A percentile compares a stretch with the other conserved stretches of the same genome.
Conservation (phyloP, 1,140 invertebrate genomes). For the Drosophila persimilis region DNA sequence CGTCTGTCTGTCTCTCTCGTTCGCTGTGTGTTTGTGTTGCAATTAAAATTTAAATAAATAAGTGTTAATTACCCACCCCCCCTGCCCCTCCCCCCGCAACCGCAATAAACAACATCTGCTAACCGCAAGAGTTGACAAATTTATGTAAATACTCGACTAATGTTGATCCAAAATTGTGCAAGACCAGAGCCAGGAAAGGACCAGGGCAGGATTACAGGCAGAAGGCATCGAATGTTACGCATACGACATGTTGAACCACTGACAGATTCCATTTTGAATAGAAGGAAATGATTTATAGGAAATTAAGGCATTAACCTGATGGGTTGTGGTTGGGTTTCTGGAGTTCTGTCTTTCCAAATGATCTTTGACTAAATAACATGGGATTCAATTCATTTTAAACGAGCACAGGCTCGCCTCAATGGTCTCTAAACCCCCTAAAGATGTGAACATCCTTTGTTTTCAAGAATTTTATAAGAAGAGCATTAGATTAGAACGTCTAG, state of each 20-base stretch:
- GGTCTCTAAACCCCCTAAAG: too few species aligned
- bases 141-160: conserved; percentile 9
- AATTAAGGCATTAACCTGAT: too few species aligned
- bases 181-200: neutral
- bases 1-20: neutral
- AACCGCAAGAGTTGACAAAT: neutral
- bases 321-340: too few species aligned
- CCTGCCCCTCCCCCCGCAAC: neutral
- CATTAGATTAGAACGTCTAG: too few species aligned
- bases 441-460: too few species aligned
- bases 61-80: conserved; percentile 25
- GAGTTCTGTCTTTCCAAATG: too few species aligned
- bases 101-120: neutral
- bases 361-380: too few species aligned
- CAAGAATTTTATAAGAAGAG: too few species aligned
- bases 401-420: too few species aligned
- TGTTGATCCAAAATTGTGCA: conserved; percentile 1
- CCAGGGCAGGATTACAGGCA: neutral
- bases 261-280: too few species aligned
- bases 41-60: conserved; percentile 51
- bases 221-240: neutral
- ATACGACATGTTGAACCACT: neutral
- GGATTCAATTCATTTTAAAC: too few species aligned
- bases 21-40: conserved; percentile 5
- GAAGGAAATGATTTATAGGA: too few species aligned